Evolutionary conservation across 2,113 vertebrate genomes (phyloP), one percentile per base, ranked within the genome.

Genomic region (Eleginops maclovinus): DNA sequence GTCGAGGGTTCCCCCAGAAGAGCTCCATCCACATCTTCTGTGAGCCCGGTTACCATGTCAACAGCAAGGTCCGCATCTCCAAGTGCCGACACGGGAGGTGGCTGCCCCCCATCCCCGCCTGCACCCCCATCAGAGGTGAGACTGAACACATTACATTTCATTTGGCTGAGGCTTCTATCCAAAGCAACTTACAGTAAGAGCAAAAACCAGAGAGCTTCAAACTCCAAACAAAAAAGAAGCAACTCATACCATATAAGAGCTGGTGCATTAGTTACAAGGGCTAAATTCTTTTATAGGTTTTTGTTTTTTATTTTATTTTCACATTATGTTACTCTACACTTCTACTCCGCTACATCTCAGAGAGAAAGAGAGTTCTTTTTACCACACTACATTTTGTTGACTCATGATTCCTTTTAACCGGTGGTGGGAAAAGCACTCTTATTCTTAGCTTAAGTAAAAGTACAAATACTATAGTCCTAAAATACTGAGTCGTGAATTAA

Each of bases 11-110:
- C 70, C 81, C 86, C 44, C 90, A 71, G 1, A 92, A 68, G 72
- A 94, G 60, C 70, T 58, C 77, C 55, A 88, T 95, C 79, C 87
- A 81, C 13, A 82, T 92, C 78, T 94, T 93, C 90, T 95, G 95
- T 3, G 94, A 95, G 79, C 66, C 91, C 0, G 93, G 93, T 0
- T 94, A 84, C 79, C 60, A 77, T 76, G 59, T 92, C 61, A 87
- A 41, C 53, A 51, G 8, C 49, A 75, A 44, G 51, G 24, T 22
- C 2, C 50, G 44, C 0, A 13, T 73, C 14, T 91, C 90, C 61
- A 81, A 3, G 73, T 95, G 95, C 36, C 85, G 49, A 2, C 85
- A 79, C 2, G 93, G 94, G 0, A 56, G 1, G 7, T 95, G 95
- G 94, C 16, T 0, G 0, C 87, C 91, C 0, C 21, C 74, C 0